Evolutionary conservation across 2,113 vertebrate genomes (phyloP), one percentile per base, ranked within the genome.

Genomic region (Pachypanchax playfairii): DNA sequence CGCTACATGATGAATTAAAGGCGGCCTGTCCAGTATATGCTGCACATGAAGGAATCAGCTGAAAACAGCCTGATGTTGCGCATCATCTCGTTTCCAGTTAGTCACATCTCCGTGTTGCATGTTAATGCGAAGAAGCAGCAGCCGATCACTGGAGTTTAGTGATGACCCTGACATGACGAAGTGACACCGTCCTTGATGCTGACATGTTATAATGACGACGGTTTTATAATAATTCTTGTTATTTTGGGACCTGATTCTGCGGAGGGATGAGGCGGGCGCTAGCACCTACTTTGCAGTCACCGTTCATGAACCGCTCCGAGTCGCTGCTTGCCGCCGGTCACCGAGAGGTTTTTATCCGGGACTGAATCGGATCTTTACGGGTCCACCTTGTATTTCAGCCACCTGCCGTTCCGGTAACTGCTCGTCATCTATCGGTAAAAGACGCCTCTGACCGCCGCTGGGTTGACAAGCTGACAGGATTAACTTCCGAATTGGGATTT

Each of bases 211-310:
- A 14, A 22, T 38, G 6, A 31, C 18, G n/a, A 14, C 4, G 7
- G 14, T 2, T 25, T 54, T 7, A 1, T 6, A 2, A 2, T 13
- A 43, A 65, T 28, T 24, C 0, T 8, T 8, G 7, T 21, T 31
- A 41, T 38, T 46, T 24, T 20, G 14, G 8, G 18, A 49, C 35
- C 14, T 0, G 26, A 10, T 18, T 6, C 53, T 4, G 26, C 33
- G 10, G 33, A n/a, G 10, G 15, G 72, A 33, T 55, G 38, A 24
- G 42, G 9, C 49, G 57, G 38, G 18, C 29, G 50, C 54, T 35
- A 17, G 44, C 51, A 55, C 84, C 64, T 55, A 82, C 84, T 12
- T 43, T 48, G 22, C 62, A 48, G 65, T 15, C 65, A 8, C 63
- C 70, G 75, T 41, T 61, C 73, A 75, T 77, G 6, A 25, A 50